Evolutionary conservation across 2,888 invertebrate genomes (phyloP).

Genomic region (Hirtodrosophila trivittata): DNA sequence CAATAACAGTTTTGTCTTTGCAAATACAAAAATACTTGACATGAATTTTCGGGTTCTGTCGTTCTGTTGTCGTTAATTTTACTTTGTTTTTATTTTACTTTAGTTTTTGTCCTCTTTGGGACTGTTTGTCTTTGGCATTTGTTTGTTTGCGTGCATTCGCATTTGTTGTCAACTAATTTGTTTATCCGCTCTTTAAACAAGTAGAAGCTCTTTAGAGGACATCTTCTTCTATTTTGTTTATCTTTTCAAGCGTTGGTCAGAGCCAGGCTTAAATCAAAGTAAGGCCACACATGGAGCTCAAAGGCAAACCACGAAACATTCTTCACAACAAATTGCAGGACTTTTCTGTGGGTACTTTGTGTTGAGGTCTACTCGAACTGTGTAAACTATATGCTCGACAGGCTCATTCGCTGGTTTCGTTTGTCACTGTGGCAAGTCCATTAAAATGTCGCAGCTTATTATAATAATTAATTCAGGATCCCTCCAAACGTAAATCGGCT

Average conservation of each 20-base stretch:
- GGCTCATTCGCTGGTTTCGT: constrained; percentile 6
- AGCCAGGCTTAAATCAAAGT: constrained; percentile 16
- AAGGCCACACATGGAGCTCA: background rate
- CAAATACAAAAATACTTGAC: constrained; percentile 52
- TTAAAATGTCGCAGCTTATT: constrained; percentile 68
- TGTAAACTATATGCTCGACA: constrained; percentile 4
- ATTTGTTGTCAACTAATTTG: constrained; percentile 69
- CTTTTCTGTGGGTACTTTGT: constrained; percentile 31
- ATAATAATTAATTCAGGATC: constrained; percentile 67
- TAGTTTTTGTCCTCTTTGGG: constrained; percentile 25
- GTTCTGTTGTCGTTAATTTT: constrained; percentile 6
- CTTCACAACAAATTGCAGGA: constrained; percentile 16
- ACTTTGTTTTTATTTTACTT: constrained; percentile 23
- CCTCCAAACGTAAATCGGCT: constrained; percentile 65
- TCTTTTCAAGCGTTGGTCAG: constrained; percentile 16
- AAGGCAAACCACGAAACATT: constrained; percentile 2
- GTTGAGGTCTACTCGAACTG: background rate
- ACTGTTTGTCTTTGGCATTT: constrained; percentile 68
- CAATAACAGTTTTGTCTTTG: constrained; percentile 37
- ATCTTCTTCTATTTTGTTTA: constrained; percentile 21
- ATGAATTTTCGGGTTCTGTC: constrained; percentile 24
- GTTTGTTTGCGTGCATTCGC: constrained; percentile 53
- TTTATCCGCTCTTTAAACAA: constrained; percentile 65
- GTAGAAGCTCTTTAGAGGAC: constrained; percentile 37
- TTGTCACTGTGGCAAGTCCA: constrained; percentile 37